Evolutionary conservation across 2,888 invertebrate species (phyloP).

Genomic region (Micoletzkya japonica): DNA sequence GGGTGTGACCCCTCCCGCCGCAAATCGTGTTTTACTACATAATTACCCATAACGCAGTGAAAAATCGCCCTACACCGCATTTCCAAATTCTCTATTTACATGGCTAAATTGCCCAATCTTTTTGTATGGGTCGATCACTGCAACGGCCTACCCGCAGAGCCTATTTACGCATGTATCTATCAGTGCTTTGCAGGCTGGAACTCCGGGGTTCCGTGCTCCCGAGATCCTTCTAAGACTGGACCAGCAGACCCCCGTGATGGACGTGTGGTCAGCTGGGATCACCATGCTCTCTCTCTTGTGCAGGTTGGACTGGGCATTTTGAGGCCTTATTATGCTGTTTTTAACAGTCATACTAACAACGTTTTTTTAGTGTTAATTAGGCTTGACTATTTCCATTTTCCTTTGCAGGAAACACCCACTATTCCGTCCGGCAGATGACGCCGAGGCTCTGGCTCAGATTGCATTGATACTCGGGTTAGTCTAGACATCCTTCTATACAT

Average conservation of each 20-base stretch:
- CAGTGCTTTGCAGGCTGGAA: conserved; percentile 76
- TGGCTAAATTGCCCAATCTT: no score
- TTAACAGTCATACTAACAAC: neutral
- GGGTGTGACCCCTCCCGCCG: no score
- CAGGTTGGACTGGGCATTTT: conserved; percentile 69
- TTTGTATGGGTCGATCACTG: no score
- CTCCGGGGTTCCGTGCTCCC: conserved; percentile 85
- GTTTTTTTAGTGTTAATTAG: neutral
- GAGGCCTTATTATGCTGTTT: neutral
- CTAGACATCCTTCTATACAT: neutral
- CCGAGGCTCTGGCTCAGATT: conserved; percentile 35
- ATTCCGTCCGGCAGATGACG: conserved; percentile 33
- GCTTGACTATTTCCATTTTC: neutral
- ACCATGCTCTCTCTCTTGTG: conserved; percentile 79
- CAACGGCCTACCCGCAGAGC: no score
- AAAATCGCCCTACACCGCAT: no score
- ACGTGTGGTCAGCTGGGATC: conserved; percentile 86
- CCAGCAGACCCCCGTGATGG: conserved; percentile 80
- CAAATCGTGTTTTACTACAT: no score
- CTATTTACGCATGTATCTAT: no score
- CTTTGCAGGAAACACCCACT: conserved; percentile 31
- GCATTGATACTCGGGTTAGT: conserved; percentile 22
- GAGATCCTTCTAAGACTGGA: conserved; percentile 77
- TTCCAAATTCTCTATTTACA: no score
- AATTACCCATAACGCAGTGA: no score